Percentiles rank a stretch among this genome's conserved stretches.
These are phyloP conservation scores for human (Homo sapiens) DNA, from an alignment of 2,113 vertebrate species.

Conservation along the genomic window GRCh38 chr2:163261001-163261500, in stretches of 20 bases:
- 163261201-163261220: background rate
- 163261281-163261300: slow-evolving; percentile 68
- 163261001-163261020: background rate
- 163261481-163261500: slow-evolving; percentile 79
- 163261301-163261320: slow-evolving; percentile 73
- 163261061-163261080: background rate
- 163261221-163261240: slow-evolving; percentile 15
- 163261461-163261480: slow-evolving; percentile 79
- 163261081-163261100: background rate
- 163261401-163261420: slow-evolving; percentile 84
- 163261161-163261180: background rate
- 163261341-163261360: slow-evolving; percentile 86
- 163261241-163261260: background rate
- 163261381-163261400: slow-evolving; percentile 80
- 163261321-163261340: slow-evolving; percentile 77
- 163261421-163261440: slow-evolving; percentile 80
- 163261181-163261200: background rate
- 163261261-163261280: background rate
- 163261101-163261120: background rate
- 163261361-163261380: slow-evolving; percentile 86
- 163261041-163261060: background rate
- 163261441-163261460: slow-evolving; percentile 82
- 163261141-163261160: background rate
- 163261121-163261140: background rate
- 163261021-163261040: background rate